Evolutionary conservation across 2,113 vertebrate genomes (phyloP).

Genomic region (Phycodurus eques): DNA sequence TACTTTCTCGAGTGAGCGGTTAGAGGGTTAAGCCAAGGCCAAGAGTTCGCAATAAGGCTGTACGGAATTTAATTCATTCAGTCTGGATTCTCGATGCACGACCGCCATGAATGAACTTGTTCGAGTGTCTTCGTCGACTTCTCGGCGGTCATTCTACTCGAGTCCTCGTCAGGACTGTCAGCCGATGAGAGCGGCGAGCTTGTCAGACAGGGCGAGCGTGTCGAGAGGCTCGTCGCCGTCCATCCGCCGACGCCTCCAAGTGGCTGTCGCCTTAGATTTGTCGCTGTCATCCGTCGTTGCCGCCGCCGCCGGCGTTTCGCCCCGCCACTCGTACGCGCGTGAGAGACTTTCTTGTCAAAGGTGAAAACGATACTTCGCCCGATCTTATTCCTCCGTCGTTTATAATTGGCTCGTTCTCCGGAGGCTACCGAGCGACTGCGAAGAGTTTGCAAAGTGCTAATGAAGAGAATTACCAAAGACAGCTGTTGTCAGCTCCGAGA

Average conservation of each 20-base stretch:
- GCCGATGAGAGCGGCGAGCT: not conserved
- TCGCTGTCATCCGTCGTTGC: not conserved
- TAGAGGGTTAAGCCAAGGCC: no score
- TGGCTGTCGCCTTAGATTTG: constrained; percentile 10
- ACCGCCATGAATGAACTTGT: no score
- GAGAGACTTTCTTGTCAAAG: not conserved
- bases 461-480: constrained; percentile 9
- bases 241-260: not conserved
- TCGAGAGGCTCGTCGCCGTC: not conserved
- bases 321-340: not conserved
- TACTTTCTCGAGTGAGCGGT: no score
- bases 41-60: not conserved
- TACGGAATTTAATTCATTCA: not conserved
- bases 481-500: not conserved
- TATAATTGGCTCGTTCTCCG: constrained; percentile 6
- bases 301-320: not conserved
- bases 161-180: not conserved
- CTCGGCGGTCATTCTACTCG: not conserved
- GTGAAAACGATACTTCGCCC: constrained; percentile 3
- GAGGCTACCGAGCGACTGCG: not conserved
- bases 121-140: not conserved
- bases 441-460: constrained; percentile 8
- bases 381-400: not conserved
- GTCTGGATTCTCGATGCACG: not conserved
- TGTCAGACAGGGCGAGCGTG: not conserved